These are phyloP conservation scores for Peromyscus californicus DNA, from an alignment of 2,113 vertebrate species.

Conservation along the genomic window DNA sequence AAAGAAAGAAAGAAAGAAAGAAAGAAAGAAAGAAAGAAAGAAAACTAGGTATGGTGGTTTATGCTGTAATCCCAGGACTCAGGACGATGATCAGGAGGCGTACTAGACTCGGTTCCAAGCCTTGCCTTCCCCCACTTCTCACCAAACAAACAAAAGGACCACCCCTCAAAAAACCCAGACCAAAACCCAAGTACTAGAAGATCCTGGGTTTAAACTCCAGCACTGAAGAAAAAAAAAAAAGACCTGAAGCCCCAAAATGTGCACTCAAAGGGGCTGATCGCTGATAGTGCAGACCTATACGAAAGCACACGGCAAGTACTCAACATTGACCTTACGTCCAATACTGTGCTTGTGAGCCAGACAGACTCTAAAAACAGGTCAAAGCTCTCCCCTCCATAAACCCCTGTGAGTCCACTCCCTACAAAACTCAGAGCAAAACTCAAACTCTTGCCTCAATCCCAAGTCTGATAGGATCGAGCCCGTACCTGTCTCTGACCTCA, in stretches of 20 bases:
- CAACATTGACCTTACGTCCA: not conserved
- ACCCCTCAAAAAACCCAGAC: not conserved
- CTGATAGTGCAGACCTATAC: not conserved
- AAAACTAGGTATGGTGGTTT: not conserved
- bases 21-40: not conserved
- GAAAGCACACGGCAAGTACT: not conserved
- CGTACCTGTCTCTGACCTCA: not conserved
- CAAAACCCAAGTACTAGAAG: not conserved
- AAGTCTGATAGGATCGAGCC: not conserved
- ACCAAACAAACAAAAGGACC: not conserved
- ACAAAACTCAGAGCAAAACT: not conserved
- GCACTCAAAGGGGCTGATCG: not conserved
- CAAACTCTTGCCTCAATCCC: not conserved
- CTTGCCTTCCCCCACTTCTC: not conserved
- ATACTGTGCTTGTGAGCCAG: not conserved
- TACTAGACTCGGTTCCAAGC: not conserved
- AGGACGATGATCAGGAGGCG: not conserved
- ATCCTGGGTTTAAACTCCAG: not conserved
- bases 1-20: no score
- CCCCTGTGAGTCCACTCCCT: not conserved
- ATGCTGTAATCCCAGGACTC: not conserved
- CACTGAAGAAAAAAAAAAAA: not conserved
- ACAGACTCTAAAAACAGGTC: not conserved
- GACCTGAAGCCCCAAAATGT: not conserved
- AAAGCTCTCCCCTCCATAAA: not conserved